Evolutionary conservation across 2,113 vertebrate species (phyloP), one percentile per base, ranked within the genome.

Genomic region (Tachysurus fulvidraco): DNA sequence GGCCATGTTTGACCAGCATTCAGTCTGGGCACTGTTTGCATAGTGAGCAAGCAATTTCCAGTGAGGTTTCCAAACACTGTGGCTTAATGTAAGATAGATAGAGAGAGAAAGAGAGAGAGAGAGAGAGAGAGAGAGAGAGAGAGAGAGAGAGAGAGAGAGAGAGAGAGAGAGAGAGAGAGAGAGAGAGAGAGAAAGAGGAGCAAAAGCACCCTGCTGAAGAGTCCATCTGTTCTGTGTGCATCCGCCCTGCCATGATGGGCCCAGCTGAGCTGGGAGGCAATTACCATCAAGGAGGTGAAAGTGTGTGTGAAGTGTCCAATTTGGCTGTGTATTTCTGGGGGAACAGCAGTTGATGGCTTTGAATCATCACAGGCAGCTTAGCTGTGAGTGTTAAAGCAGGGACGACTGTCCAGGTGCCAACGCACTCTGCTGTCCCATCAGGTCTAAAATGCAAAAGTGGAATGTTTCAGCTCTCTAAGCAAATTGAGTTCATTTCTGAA

Each of bases 211-310:
- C 16, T 81, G 65, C 84, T 90, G 84, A 81, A 88, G 86, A 80
- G 87, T 85, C 89, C 89, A 90, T 90, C 89, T 90, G 86, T 88
- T 90, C 84, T 41, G 36, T 84, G 23, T 78, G 80, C 78, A 83
- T 84, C 85, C 84, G 59, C 78, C 85, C 79, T 54, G 46, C 89
- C 86, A 88, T 82, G 85, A 90, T 84, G 84, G 88, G 84, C 76
- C 69, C 76, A 81, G 86, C 65, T 84, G 81, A 86, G 86, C 88
- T 86, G 81, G 77, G 82, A 88, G 81, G 83, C 88, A 89, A 89
- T 89, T 91, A 89, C 85, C 80, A 89, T 88, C 83, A 86, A 86
- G 83, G 83, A 91, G 88, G 88, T 87, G 79, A 88, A 90, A 85
- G 90, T 85, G 80, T 89, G 85, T 89, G 76, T 91, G 87, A 85